A percentile compares a stretch with the other conserved stretches of the same genome.
Conservation (phyloP, 2,888 invertebrate genomes). For the Apodemia hepburni region DNA sequence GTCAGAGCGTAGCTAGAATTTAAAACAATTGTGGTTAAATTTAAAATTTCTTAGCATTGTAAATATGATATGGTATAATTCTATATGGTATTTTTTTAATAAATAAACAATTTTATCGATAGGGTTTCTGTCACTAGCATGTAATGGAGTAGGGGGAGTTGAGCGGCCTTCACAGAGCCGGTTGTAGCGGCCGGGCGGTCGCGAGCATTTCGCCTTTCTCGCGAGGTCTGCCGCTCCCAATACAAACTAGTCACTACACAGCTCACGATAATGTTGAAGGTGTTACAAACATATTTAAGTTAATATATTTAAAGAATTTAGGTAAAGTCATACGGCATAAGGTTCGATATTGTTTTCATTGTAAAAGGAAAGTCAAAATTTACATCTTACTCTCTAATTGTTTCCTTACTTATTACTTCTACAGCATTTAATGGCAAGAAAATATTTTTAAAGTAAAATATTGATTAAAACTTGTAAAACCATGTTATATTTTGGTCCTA, state of each 20-base stretch:
- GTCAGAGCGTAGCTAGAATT: constrained; percentile 27
- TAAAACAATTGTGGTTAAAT: constrained; percentile 24
- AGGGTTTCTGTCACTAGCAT: constrained; percentile 55
- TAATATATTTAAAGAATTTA: neutral
- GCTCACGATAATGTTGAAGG: constrained; percentile 20
- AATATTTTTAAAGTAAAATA: too few species aligned
- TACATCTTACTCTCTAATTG: too few species aligned
- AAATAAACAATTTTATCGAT: constrained; percentile 49
- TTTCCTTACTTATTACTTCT: too few species aligned
- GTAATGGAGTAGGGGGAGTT: constrained; percentile 56
- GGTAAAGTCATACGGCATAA: neutral
- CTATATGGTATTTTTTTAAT: neutral
- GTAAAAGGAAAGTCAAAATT: too few species aligned
- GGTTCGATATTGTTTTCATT: neutral
- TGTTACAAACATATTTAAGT: constrained; percentile 4
- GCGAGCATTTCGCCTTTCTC: constrained; percentile 75
- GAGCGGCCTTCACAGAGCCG: constrained; percentile 76
- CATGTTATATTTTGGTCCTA: too few species aligned
- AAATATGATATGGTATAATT: constrained; percentile 13
- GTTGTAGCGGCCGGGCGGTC: constrained; percentile 66
- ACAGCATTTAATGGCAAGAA: too few species aligned
- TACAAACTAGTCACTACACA: constrained; percentile 37
- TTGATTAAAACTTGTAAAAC: too few species aligned
- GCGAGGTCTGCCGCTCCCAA: constrained; percentile 64
- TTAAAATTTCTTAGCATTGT: neutral